A percentile compares a stretch with the other conserved stretches of the same genome.
These are phyloP conservation scores for Halocaridina rubra DNA, from an alignment of 2,888 invertebrate species.

Conservation along the genomic window DNA sequence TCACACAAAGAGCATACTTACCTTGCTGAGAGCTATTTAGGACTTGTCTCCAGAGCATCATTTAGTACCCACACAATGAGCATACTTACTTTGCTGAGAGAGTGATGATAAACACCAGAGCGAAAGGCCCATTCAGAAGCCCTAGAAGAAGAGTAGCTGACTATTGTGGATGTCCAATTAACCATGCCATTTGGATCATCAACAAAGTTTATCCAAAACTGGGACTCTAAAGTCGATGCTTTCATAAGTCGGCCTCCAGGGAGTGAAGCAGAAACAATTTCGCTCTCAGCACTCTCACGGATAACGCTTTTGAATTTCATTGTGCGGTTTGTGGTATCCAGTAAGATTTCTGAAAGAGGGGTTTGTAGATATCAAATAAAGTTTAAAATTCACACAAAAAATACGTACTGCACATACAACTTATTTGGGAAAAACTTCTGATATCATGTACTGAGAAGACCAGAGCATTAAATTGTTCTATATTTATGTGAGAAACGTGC, in stretches of 20 bases:
- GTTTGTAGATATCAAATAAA: no score
- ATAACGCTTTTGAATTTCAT: constrained; percentile 22
- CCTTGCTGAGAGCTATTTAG: no score
- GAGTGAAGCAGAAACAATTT: background rate
- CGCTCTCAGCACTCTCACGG: background rate
- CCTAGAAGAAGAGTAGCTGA: constrained; percentile 28
- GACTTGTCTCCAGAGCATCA: no score
- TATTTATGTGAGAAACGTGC: no score
- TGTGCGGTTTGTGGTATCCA: constrained; percentile 45
- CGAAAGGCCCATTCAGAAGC: constrained; percentile 23
- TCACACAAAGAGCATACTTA: no score
- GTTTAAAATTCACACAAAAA: no score
- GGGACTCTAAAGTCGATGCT: constrained; percentile 9
- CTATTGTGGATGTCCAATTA: constrained; percentile 18
- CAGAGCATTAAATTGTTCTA: background rate
- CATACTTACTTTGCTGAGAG: constrained; percentile 23
- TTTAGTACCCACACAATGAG: background rate
- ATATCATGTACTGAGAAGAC: background rate
- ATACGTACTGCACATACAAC: no score
- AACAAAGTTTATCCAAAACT: constrained; percentile 21
- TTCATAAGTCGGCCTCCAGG: constrained; percentile 31
- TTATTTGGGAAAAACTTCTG: background rate
- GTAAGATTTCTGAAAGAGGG: constrained; percentile 5
- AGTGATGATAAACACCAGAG: constrained; percentile 12
- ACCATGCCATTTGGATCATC: constrained; percentile 16